Evolutionary conservation across 1,140 invertebrate genomes (phyloP).

Genomic region (Lepidotrigona ventralis): DNA sequence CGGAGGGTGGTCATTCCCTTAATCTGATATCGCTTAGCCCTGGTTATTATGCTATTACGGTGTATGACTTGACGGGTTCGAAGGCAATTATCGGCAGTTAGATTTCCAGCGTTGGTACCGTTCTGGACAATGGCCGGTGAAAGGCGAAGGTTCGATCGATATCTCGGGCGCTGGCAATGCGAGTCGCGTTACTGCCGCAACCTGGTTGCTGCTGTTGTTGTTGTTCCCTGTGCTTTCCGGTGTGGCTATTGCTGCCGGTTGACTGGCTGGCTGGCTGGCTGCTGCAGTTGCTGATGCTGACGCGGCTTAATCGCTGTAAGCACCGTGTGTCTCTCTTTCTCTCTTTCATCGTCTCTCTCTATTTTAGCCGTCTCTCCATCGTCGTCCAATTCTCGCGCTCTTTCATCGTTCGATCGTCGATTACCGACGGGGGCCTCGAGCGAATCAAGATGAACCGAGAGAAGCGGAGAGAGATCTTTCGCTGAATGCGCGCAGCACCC

Average conservation of each 20-base stretch:
- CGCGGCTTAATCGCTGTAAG: constrained; percentile 45
- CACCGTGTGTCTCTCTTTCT: constrained; percentile 3
- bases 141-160: constrained; percentile 74
- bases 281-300: constrained; percentile 54
- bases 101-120: constrained; percentile 68
- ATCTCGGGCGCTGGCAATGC: constrained; percentile 57
- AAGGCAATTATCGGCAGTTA: constrained; percentile 75
- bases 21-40: constrained; percentile 72
- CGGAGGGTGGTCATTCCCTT: constrained; percentile 66
- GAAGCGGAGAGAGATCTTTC: constrained; percentile 35
- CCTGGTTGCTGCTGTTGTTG: constrained; percentile 27
- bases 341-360: background rate
- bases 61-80: constrained; percentile 73
- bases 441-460: constrained; percentile 53
- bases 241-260: constrained; percentile 35
- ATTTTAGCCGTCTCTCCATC: constrained; percentile 3
- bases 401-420: constrained; percentile 52
- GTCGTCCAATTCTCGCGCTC: background rate
- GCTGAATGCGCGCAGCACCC: constrained; percentile 25
- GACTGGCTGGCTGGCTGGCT: background rate
- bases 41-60: constrained; percentile 74
- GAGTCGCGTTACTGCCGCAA: constrained; percentile 60
- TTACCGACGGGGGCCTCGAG: constrained; percentile 34
- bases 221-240: constrained; percentile 42
- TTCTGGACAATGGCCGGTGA: constrained; percentile 75